Conservation (phyloP, 1,140 invertebrate genomes). For the Trigoniulus corallinus region DNA sequence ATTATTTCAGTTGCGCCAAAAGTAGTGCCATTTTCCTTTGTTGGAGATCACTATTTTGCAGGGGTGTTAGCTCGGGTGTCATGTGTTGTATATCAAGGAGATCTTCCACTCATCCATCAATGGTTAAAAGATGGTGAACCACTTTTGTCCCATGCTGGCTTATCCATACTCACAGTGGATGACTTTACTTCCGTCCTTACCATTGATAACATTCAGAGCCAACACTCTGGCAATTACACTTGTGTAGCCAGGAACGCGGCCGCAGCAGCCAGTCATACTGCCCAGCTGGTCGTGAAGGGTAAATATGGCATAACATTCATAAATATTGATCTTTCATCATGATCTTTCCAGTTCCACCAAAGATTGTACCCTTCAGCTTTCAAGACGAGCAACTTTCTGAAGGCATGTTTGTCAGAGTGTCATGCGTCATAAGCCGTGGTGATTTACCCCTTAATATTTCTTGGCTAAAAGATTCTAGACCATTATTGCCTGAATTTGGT, state of each 20-base stretch:
- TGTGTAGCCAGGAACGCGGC: slow-evolving; percentile 24
- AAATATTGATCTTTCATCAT: not conserved
- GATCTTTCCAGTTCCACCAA: slow-evolving; percentile 27
- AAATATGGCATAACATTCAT: slow-evolving; percentile 8
- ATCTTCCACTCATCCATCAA: slow-evolving; percentile 43
- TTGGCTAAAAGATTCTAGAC: slow-evolving; percentile 26
- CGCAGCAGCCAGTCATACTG: slow-evolving; percentile 21
- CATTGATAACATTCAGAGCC: slow-evolving; percentile 44
- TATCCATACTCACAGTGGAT: slow-evolving; percentile 41
- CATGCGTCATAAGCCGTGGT: slow-evolving; percentile 74
- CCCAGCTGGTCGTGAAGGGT: slow-evolving; percentile 25
- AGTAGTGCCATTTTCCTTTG: slow-evolving; percentile 33
- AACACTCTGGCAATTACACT: slow-evolving; percentile 48
- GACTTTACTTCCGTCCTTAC: slow-evolving; percentile 43
- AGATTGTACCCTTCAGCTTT: slow-evolving; percentile 29
- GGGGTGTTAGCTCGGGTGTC: slow-evolving; percentile 43
- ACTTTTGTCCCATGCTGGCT: slow-evolving; percentile 21
- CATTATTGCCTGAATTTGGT: slow-evolving; percentile 21
- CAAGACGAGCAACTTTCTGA: slow-evolving; percentile 22
- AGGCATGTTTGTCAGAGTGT: slow-evolving; percentile 40
- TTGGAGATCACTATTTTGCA: slow-evolving; percentile 26
- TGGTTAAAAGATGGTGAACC: slow-evolving; percentile 47
- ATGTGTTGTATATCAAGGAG: slow-evolving; percentile 72
- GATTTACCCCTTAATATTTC: slow-evolving; percentile 26
- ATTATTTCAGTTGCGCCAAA: slow-evolving; percentile 36